A percentile compares a stretch with the other conserved stretches of the same genome.
phyloP scores from a whole-genome alignment of 2,797 vertebrate species.

The Sebastes wilsoni region DNA sequence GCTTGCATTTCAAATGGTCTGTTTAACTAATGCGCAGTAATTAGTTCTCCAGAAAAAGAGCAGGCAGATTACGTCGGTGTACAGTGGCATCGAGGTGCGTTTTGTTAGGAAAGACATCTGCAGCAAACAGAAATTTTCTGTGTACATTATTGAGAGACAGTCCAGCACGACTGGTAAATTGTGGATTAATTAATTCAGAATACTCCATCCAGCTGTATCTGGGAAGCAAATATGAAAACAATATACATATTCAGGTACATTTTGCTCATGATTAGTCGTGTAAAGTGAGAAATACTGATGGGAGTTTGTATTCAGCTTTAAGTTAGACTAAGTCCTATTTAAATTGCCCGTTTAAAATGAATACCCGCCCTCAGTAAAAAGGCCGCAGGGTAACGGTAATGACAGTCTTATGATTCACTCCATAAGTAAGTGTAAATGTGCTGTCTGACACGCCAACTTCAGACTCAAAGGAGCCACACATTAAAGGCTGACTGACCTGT shows the following conservation, averaged over 20 bases:
- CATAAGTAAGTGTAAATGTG: conserved; percentile 52
- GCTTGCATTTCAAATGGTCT: conserved; percentile 78
- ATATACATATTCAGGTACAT: not conserved
- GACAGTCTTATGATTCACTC: conserved; percentile 64
- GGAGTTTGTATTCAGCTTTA: not conserved
- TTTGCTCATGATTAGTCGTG: not conserved
- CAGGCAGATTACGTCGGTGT: conserved; percentile 49
- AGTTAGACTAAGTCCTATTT: not conserved
- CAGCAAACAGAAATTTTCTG: conserved; percentile 21
- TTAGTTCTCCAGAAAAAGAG: conserved; percentile 74
- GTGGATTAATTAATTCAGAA: conserved; percentile 30
- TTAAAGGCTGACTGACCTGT: conserved; percentile 30
- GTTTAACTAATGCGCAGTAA: conserved; percentile 79
- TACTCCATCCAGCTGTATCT: not conserved
- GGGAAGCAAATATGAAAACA: not conserved
- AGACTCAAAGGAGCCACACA: conserved; percentile 32
- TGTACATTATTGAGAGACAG: conserved; percentile 17
- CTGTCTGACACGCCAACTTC: conserved; percentile 18
- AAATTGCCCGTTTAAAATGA: conserved; percentile 1
- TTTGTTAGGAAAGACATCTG: conserved; percentile 56
- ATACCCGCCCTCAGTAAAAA: not conserved
- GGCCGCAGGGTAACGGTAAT: conserved; percentile 44
- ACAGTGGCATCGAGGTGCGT: conserved; percentile 56
- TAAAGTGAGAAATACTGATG: not conserved
- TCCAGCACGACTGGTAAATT: conserved; percentile 13